Percentiles rank a stretch among this genome's conserved stretches.
These are phyloP conservation scores for Bothrops alternatus DNA, from an alignment of 2,797 vertebrate species.

Conservation along the genomic window DNA sequence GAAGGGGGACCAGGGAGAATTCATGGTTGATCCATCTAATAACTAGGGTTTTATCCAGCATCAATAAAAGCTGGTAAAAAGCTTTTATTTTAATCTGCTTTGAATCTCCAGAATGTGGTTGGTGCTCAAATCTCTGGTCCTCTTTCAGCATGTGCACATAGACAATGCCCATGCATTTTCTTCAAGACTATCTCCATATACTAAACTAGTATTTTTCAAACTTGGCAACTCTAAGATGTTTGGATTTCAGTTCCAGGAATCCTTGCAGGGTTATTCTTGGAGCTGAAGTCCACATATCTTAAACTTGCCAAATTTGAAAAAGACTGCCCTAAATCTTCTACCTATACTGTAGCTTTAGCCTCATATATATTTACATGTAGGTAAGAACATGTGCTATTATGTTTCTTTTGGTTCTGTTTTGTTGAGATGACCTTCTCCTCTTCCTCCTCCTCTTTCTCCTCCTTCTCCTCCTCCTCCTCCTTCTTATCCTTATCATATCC, in stretches of 20 bases:
- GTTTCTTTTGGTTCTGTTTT: not conserved
- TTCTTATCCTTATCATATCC: not conserved
- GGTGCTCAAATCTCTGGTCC: not conserved
- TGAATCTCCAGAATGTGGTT: not conserved
- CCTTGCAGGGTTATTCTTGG: not conserved
- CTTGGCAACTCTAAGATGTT: not conserved
- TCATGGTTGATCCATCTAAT: not conserved
- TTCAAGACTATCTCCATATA: not conserved
- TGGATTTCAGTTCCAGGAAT: not conserved
- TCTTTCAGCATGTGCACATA: conserved; percentile 15
- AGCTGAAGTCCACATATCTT: not conserved
- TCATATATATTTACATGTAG: not conserved
- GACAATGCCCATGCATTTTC: not conserved
- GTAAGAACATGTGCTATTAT: not conserved
- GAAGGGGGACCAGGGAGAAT: not conserved
- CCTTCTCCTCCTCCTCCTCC: too few relatives aligned
- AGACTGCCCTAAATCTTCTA: not conserved
- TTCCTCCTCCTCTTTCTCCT: too few relatives aligned
- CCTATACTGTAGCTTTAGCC: not conserved
- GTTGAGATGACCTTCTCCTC: not conserved
- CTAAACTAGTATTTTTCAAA: not conserved
- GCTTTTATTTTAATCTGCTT: not conserved
- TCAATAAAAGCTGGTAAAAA: not conserved
- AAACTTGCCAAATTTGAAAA: not conserved
- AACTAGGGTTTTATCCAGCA: not conserved